Evolutionary conservation across 2,797 vertebrate species (phyloP).

Genomic region (Manis pentadactyla): DNA sequence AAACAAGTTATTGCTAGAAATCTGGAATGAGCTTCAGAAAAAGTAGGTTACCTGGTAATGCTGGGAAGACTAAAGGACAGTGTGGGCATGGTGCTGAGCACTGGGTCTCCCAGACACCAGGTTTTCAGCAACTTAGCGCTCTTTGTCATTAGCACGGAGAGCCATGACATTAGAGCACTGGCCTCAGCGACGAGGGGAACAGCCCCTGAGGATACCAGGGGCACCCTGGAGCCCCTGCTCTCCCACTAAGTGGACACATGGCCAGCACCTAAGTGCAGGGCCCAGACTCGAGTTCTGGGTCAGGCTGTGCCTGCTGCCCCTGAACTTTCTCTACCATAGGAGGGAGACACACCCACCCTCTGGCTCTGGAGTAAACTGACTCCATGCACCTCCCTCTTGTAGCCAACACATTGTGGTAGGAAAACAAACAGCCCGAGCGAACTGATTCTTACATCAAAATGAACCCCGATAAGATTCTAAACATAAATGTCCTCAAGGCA

Average conservation of each 20-base stretch:
- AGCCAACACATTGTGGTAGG: fast-evolving
- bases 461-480: too few species aligned
- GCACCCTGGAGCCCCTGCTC: fast-evolving
- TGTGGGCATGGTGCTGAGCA: fast-evolving
- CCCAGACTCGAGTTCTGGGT: neutral
- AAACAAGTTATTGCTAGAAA: neutral
- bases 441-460: fast-evolving
- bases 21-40: neutral
- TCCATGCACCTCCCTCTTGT: too few species aligned
- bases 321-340: fast-evolving
- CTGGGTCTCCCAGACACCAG: fast-evolving
- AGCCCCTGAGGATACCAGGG: neutral
- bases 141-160: too few species aligned
- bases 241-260: fast-evolving
- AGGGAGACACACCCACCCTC: neutral
- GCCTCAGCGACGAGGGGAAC: fast-evolving
- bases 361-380: fast-evolving
- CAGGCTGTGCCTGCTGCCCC: neutral
- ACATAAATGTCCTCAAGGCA: too few species aligned
- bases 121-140: fast-evolving
- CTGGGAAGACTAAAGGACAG: too few species aligned
- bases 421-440: fast-evolving
- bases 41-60: neutral
- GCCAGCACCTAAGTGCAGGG: neutral
- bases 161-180: too few species aligned